Evolutionary conservation across 1,140 invertebrate species (phyloP), one percentile per base, ranked within the genome.

Genomic region (Nasonia giraulti): DNA sequence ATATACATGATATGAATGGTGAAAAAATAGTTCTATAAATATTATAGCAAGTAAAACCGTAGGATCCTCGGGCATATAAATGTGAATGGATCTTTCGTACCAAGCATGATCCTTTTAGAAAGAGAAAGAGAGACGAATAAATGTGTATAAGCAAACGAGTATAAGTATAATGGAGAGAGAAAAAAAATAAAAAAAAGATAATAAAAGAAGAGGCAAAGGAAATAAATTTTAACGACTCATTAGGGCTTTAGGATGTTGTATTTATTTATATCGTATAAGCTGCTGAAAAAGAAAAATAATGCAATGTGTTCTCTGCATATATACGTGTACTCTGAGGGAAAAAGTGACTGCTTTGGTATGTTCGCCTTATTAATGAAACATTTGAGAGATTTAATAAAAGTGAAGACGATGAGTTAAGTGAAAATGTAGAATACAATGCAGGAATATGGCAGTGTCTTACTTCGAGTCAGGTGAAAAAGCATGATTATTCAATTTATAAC

Each of bases 241-340:
- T 86, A 88, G 83, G 85, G 82, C 83, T 82, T 87, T 85, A 87
- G 80, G 27, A 55, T 82, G 83, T 74, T 80, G 84, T 74, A 44
- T 85, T 86, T 88, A 88, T 66, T 76, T 82, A 62, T 71, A 20
- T 82, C 76, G 31, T 37, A 66, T 66, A 62, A 62, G 50, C 73
- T 40, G 73, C 71, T 82, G n/a, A 71, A 76, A 82, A 74, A 74
- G 89, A 86, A 89, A 89, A 89, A 89, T 88, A 89, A 90, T 91
- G 91, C 91, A 92, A 91, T 92, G 90, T 92, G 90, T 92, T 92
- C 90, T 88, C 88, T 88, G 82, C 90, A 89, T 91, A 89, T 89
- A 89, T 90, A 44, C 40, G 88, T 90, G 87, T 78, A 86, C 83
- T 66, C 20, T 4, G 74, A 76, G 47, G 86, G 86, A 83, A 89